Conservation (phyloP, 92 coral and sea anemone genomes). For the Zoanthus sociatus region DNA sequence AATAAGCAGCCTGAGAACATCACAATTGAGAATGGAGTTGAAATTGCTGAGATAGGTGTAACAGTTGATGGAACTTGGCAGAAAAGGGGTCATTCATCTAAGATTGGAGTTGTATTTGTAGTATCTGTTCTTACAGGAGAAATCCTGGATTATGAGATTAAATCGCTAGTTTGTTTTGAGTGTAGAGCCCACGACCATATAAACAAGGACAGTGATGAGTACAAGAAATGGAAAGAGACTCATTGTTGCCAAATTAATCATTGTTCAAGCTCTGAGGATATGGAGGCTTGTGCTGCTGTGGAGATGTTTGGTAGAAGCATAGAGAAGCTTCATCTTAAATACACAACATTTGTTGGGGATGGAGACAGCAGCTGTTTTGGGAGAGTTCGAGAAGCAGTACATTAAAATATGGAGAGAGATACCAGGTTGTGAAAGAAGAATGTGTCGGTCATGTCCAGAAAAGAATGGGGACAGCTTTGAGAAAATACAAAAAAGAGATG, state of each 20-base stretch:
- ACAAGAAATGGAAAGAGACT: constrained; percentile 31
- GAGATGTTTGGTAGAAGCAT: constrained; percentile 49
- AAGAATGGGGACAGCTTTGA: constrained; percentile 46
- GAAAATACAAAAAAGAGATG: constrained; percentile 43
- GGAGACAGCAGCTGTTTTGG: constrained; percentile 57
- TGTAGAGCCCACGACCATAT: constrained; percentile 40
- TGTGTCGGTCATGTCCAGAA: too few species aligned
- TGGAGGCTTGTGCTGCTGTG: constrained; percentile 55
- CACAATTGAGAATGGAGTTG: background rate
- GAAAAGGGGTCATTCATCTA: background rate
- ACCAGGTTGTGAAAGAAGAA: constrained; percentile 24
- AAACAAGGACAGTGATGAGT: constrained; percentile 47
- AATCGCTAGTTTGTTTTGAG: background rate
- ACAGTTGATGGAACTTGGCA: too few species aligned
- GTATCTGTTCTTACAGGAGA: constrained; percentile 45
- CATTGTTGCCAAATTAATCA: constrained; percentile 54
- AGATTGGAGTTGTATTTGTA: background rate
- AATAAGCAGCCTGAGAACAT: background rate
- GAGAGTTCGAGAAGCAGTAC: constrained; percentile 34
- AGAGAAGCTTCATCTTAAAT: constrained; percentile 29
- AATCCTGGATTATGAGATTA: constrained; percentile 44
- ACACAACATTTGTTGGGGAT: constrained; percentile 26
- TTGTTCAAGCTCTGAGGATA: constrained; percentile 46
- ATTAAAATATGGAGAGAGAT: constrained; percentile 33
- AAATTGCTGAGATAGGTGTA: background rate